Percentiles rank a stretch among this genome's conserved stretches.
Conservation (phyloP, 2,888 invertebrate genomes). For the Tridacna gigas region DNA sequence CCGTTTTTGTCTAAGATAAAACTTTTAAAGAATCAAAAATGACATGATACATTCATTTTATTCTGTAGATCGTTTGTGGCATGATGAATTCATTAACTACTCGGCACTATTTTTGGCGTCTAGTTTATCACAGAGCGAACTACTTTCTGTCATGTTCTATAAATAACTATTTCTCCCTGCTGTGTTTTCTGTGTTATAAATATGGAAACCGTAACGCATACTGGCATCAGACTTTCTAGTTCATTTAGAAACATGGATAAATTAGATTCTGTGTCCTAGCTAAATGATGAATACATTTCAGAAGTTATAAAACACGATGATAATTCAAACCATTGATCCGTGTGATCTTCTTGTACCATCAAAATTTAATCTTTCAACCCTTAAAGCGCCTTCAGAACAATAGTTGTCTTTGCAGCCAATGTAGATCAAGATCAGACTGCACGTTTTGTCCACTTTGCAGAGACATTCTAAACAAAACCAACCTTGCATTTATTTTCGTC, state of each 20-base stretch:
- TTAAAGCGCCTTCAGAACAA: too few species aligned
- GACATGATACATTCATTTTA: background rate
- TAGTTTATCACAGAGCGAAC: conserved; percentile 19
- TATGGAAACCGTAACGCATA: conserved; percentile 6
- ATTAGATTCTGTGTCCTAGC: too few species aligned
- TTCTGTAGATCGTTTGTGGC: background rate
- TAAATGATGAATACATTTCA: too few species aligned
- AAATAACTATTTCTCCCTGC: conserved; percentile 5
- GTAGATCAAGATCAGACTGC: too few species aligned
- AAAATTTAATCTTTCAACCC: too few species aligned
- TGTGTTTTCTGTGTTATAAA: background rate
- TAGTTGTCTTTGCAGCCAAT: too few species aligned
- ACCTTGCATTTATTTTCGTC: too few species aligned
- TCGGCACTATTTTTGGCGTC: background rate
- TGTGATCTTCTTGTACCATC: too few species aligned
- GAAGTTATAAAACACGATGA: too few species aligned
- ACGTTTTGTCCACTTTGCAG: too few species aligned
- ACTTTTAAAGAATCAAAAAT: background rate
- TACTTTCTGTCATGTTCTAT: conserved; percentile 2
- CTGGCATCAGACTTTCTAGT: conserved; percentile 6
- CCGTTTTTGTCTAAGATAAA: background rate
- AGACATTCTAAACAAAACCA: too few species aligned
- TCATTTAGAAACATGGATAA: background rate
- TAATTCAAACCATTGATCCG: too few species aligned
- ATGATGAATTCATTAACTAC: conserved; percentile 12